Conservation (phyloP, 2,113 vertebrate species). For the Anolis carolinensis region DNA sequence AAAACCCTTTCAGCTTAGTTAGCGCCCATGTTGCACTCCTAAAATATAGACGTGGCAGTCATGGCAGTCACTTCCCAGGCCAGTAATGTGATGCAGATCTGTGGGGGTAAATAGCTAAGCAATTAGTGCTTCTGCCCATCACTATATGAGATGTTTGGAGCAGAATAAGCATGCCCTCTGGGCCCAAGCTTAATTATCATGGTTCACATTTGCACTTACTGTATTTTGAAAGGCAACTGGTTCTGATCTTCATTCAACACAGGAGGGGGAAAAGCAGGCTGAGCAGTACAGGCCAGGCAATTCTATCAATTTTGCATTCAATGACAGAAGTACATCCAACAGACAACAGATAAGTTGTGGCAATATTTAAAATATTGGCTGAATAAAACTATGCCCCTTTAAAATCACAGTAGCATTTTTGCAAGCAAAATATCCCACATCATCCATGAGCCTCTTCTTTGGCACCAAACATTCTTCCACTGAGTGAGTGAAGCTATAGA, state of each 20-base stretch:
- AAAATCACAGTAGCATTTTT: not conserved
- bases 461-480: not conserved
- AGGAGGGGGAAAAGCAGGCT: not conserved
- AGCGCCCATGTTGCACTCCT: not conserved
- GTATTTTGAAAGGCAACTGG: not conserved
- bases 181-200: not conserved
- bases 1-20: too few relatives aligned
- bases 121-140: not conserved
- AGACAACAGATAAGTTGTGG: not conserved
- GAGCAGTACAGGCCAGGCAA: not conserved
- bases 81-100: not conserved
- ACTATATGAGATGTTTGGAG: not conserved
- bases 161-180: not conserved
- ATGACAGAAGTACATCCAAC: not conserved
- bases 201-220: not conserved
- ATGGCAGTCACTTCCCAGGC: not conserved
- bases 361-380: not conserved
- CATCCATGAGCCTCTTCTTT: not conserved
- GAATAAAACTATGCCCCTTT: too few relatives aligned
- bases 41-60: too few relatives aligned
- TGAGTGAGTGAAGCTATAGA: conserved; percentile 7
- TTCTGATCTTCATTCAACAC: not conserved
- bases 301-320: not conserved
- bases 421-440: conserved; percentile 5
- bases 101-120: not conserved